Evolutionary conservation across 1,140 invertebrate species (phyloP).

Genomic region (Achatina immaculata): DNA sequence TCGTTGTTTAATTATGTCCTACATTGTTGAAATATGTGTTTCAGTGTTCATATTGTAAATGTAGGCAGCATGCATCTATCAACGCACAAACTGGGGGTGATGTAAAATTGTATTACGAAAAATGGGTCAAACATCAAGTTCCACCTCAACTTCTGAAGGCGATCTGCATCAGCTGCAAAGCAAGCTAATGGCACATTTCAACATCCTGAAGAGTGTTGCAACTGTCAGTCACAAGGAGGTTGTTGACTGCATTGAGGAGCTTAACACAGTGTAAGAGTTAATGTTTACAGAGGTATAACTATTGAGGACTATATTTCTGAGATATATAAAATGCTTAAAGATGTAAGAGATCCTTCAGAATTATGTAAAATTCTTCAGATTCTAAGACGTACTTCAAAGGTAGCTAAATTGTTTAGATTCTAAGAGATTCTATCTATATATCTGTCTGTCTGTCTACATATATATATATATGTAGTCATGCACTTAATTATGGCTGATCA

Average conservation of each 20-base stretch:
- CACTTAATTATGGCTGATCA: no score
- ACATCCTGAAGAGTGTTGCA: conserved; percentile 28
- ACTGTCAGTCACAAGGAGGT: conserved; percentile 18
- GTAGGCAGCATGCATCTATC: background rate
- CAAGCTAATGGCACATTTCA: conserved; percentile 20
- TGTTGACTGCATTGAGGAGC: conserved; percentile 30
- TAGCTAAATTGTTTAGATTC: no score
- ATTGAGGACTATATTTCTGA: background rate
- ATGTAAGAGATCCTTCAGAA: no score
- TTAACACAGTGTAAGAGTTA: conserved; percentile 36
- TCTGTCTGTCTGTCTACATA: no score
- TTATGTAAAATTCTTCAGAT: no score
- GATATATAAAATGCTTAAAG: background rate
- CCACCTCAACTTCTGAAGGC: background rate
- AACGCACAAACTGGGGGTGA: background rate
- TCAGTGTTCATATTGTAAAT: background rate
- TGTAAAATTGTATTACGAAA: background rate
- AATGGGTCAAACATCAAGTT: conserved; percentile 16
- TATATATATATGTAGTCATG: no score
- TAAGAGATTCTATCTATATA: no score
- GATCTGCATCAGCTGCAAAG: conserved; percentile 19
- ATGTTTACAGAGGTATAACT: background rate
- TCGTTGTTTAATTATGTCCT: no score
- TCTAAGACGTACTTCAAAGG: no score
- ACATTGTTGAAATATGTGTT: no score